phyloP scores from a whole-genome alignment of 2,888 invertebrate genomes.

The Cryptocephalus moraei region DNA sequence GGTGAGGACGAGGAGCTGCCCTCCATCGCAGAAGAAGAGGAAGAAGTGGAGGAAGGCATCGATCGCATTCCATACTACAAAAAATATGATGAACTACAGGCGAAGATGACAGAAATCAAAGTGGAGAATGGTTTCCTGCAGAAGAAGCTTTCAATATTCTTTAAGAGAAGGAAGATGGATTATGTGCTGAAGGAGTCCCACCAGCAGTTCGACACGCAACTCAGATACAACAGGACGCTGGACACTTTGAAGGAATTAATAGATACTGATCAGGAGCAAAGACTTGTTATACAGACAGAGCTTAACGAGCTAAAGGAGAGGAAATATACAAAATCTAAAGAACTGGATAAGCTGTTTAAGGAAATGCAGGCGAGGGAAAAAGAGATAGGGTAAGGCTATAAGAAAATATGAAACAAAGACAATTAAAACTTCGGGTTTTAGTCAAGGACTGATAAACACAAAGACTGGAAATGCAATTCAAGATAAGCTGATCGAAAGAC shows the following conservation, averaged over 20 bases:
- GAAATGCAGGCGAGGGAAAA: slow-evolving; percentile 24
- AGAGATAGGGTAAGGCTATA: slow-evolving; percentile 22
- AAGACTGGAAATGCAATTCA: slow-evolving; percentile 32
- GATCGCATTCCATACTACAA: slow-evolving; percentile 16
- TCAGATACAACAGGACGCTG: slow-evolving; percentile 27
- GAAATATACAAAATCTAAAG: slow-evolving; percentile 16
- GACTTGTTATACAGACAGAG: slow-evolving; percentile 18
- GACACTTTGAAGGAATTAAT: slow-evolving; percentile 11
- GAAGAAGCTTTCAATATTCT: slow-evolving; percentile 30
- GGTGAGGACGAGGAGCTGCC: slow-evolving; percentile 12
- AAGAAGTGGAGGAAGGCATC: slow-evolving; percentile 8
- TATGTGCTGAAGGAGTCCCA: slow-evolving; percentile 26
- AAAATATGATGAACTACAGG: slow-evolving; percentile 9
- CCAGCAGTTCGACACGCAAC: slow-evolving; percentile 20
- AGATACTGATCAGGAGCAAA: slow-evolving; percentile 13
- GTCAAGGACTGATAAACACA: slow-evolving; percentile 26
- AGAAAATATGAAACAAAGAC: neutral
- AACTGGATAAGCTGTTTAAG: slow-evolving; percentile 18
- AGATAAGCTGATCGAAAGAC: slow-evolving; percentile 27
- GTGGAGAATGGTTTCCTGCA: slow-evolving; percentile 28
- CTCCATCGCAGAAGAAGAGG: slow-evolving; percentile 3
- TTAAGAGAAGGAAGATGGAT: slow-evolving; percentile 32
- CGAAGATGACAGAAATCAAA: slow-evolving; percentile 9
- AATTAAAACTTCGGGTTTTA: neutral
- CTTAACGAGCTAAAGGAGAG: slow-evolving; percentile 17